Percentiles rank a stretch among this genome's conserved stretches.
Evolutionary conservation across 2,888 invertebrate genomes (phyloP).

Genomic region (Meteorus colon): DNA sequence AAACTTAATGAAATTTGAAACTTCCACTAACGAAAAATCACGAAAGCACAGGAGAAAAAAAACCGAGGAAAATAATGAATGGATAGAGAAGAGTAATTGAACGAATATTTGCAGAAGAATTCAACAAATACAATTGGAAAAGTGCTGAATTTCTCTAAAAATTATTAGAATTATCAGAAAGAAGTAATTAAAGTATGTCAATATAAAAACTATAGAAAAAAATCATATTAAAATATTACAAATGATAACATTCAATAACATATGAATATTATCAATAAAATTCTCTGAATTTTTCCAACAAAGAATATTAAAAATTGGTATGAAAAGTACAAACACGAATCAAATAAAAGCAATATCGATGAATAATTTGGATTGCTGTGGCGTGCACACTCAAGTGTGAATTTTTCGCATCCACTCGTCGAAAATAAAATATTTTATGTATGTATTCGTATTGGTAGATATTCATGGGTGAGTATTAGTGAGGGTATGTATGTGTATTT

Average conservation of each 20-base stretch:
- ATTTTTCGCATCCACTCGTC: constrained; percentile 14
- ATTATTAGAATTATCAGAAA: neutral
- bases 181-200: neutral
- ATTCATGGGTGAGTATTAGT: neutral
- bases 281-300: neutral
- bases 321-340: neutral
- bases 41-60: neutral
- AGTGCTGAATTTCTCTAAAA: neutral
- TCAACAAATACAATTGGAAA: neutral
- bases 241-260: neutral
- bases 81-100: neutral
- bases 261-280: neutral
- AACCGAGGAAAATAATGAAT: neutral
- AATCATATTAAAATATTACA: neutral
- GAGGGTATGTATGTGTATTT: neutral
- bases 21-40: neutral
- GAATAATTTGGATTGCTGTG: neutral
- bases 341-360: constrained; percentile 7
- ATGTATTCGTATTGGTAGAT: neutral
- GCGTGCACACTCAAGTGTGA: neutral
- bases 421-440: constrained; percentile 51
- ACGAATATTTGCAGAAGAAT: neutral
- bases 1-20: constrained; percentile 2
- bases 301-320: neutral
- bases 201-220: neutral